Base-by-base conservation (phyloP, 1,140 invertebrate species). In the Drosophila fuyamai region DNA sequence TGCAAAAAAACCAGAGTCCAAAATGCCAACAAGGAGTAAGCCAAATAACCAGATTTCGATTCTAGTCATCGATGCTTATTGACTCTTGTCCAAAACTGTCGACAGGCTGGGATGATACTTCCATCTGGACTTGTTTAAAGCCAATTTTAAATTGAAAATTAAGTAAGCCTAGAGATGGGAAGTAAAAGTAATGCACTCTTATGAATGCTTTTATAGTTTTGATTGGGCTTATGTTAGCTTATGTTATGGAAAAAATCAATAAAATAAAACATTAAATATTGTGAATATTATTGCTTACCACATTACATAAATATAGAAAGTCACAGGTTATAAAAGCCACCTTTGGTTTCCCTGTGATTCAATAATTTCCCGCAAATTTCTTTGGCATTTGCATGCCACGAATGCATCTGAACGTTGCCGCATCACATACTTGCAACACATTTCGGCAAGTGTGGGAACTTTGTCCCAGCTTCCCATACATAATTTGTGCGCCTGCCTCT, bases 371-470 rank as follows among this genome's bases (percentile, higher is more conserved):
- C 27, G 55, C 61, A 80, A 73, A 79, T 88, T 86, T 79, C 80
- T 65, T 76, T 68, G 81, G 40, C 76, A 88, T 80, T 83, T 88
- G 84, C 56, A 53, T 78, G 63, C 47, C 43, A n/a, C 35, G 70
- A 63, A 59, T 81, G 82, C 67, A 76, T 79, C 79, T 60, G 16
- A 27, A 35, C 29, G 46, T 46, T 48, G 46, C 36, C 27, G 59
- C 27, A 35, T 43, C 23, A 46, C 46, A 67, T 66, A 79, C 76
- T 88, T 89, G 79, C 82, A 79, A 86, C 79, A 86, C 76, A 66
- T 82, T 79, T 71, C 41, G 83, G 67, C 79, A 66, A 80, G 84
- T 89, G 85, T 88, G 84, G 84, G 85, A 88, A 88, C 72, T 50
- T 79, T 75, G 62, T 41, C 46, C 53, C 71, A 76, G 47, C 27